Evolutionary conservation across 2,797 vertebrate species (phyloP), one percentile per base, ranked within the genome.

Genomic region (Chaetodon trifasciatus): DNA sequence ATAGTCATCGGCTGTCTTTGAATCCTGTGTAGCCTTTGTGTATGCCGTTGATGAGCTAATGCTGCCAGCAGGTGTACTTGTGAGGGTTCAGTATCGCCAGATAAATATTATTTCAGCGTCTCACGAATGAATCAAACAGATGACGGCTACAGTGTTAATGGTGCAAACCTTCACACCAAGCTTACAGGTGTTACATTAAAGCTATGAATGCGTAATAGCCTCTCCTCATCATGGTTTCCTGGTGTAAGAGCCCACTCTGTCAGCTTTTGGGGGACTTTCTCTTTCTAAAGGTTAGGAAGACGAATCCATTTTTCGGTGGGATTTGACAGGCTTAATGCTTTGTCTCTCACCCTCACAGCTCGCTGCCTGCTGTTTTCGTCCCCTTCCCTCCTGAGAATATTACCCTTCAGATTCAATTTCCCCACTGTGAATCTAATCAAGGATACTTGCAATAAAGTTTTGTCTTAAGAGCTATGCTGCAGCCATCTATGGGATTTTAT

Each of bases 401-500:
- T 85, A 76, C 73, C 76, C 79, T 85, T 86, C 74, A 65, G 65
- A 78, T 87, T 86, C 58, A 91, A 44, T 89, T 79, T 78, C 67
- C 56, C 76, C 53, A 49, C 66, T 61, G 64, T 76, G 75, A 91
- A 88, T 93, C 74, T 86, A 88, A 89, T 90, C 79, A 92, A 79
- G 42, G 72, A 70, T 84, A 53, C 58, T 74, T 74, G 74, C 84
- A 79, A 79, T 88, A 76, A 85, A 61, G 64, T 84, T 86, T 76
- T 40, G 19, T 85, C 68, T 83, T 78, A 65, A 81, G 56, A 81
- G 77, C 56, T 62, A 44, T 81, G 73, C 60, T 35, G 70, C 46
- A 50, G 74, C 44, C 64, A 56, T 84, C 42, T 49, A 46, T 66
- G 37, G 56, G n/a, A 62, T 81, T 84, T 86, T 83, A 90, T 82